Base-by-base conservation (phyloP, 1,140 invertebrate genomes). In the Euborellia annulipes region DNA sequence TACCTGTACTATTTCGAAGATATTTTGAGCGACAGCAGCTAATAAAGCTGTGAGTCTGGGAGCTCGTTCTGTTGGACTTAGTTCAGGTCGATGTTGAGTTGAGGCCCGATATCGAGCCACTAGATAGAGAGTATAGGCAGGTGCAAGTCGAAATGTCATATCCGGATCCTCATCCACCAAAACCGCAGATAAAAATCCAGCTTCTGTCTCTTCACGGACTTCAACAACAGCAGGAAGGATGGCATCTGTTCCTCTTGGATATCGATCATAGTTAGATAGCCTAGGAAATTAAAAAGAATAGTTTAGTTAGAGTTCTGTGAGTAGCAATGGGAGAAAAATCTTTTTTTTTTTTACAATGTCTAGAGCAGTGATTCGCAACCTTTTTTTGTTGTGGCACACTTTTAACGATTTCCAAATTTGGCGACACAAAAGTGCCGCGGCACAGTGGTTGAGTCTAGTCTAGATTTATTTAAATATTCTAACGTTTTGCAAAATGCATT, bases 121-220 rank as follows among this genome's bases (percentile, higher is more conserved):
- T 57, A 98, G 72, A 62, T 97, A 98, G 2, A 96, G 71, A 0
- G 89, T 88, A 62, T 96, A 98, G 3, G 92, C 91, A 1, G 92
- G 91, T 1, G 91, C 86, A 36, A 97, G 68, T 62, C 85, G 85
- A 63, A 88, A 88, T 16, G 82, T 80, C 39, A 78, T 75, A 53
- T 79, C 79, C 18, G 85, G 85, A 63, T 93, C 89, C 37, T 93
- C 72, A 51, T 90, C 79, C 9, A 82, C 78, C 50, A 95, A 85
- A 47, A 93, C 79, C 11, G 83, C 78, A 50, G 81, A 76, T 14
- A 96, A 68, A 63, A 96, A 91, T 34, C 81, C 76, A 59, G 92
- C 87, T 67, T 96, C 91, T 13, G 82, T 85, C 48, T 91, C 90
- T 67, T 95, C 89, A 18, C 89, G 79, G 58, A 95, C 91, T 67